A percentile compares a stretch with the other conserved stretches of the same genome.
Evolutionary conservation across 53 echinoderm and acorn worm species (phyloP).

Genomic region (Hippasteria phrygiana): DNA sequence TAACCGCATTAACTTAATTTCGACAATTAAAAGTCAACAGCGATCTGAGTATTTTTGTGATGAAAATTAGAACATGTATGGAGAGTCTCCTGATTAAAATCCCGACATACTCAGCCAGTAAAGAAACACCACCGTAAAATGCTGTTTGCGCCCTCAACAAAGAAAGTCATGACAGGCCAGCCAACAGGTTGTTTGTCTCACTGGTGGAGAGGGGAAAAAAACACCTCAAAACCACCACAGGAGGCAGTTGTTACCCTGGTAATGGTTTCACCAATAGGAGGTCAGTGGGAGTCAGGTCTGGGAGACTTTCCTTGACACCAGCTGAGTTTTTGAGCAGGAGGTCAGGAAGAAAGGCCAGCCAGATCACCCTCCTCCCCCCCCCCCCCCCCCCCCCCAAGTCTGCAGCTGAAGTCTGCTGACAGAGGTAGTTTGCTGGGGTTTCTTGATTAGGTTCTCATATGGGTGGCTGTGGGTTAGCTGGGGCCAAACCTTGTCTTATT

Average conservation of each 20-base stretch:
- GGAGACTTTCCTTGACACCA: background rate
- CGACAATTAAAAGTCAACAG: no score
- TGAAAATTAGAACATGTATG: background rate
- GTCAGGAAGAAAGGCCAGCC: background rate
- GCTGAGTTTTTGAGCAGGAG: constrained; percentile 7
- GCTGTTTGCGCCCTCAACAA: constrained; percentile 23
- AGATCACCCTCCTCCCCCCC: background rate
- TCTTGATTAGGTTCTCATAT: background rate
- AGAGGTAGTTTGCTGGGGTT: background rate
- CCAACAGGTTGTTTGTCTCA: constrained; percentile 57
- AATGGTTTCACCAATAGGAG: constrained; percentile 36
- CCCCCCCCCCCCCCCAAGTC: no score
- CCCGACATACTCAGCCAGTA: background rate
- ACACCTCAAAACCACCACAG: background rate
- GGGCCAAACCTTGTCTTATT: background rate
- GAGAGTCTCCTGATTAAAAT: background rate
- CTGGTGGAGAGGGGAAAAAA: background rate
- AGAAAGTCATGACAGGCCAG: background rate
- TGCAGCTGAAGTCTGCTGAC: background rate
- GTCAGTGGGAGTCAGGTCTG: background rate
- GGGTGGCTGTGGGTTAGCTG: background rate
- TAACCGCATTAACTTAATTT: no score
- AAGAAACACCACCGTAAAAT: constrained; percentile 16
- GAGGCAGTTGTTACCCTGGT: constrained; percentile 8
- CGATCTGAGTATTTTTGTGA: background rate